phyloP scores from a whole-genome alignment of 2,113 vertebrate species.

The Fukomys damarensis region DNA sequence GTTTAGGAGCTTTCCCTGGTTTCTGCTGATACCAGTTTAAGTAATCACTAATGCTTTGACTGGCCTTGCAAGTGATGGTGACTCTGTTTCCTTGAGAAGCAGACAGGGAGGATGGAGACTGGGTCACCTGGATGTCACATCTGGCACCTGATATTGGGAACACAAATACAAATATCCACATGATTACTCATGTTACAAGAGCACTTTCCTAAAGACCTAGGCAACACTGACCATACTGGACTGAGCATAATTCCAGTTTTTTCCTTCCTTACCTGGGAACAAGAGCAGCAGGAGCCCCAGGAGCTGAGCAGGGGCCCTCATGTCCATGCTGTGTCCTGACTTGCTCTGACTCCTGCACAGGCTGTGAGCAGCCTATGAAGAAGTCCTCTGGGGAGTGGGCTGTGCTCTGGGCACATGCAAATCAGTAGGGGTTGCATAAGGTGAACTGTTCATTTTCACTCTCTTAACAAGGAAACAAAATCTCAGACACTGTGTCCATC shows the following conservation, averaged over 20 bases:
- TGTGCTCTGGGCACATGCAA: not conserved
- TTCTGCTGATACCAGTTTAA: not conserved
- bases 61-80: not conserved
- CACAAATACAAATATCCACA: not conserved
- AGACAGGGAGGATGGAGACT: no score
- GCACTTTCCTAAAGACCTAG: not conserved
- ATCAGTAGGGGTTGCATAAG: no score
- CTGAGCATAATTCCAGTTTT: not conserved
- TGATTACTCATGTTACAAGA: not conserved
- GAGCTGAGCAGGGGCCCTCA: not conserved
- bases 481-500: no score
- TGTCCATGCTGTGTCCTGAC: no score
- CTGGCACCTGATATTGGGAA: not conserved
- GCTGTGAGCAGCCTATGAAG: not conserved
- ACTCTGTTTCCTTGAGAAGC: not conserved
- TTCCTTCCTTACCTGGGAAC: not conserved
- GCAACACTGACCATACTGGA: not conserved
- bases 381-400: not conserved
- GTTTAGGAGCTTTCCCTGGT: not conserved
- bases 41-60: not conserved
- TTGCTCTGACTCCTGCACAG: no score
- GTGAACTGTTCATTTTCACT: no score
- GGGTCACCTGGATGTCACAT: no score
- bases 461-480: no score
- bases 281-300: not conserved